phyloP scores from a whole-genome alignment of 92 coral and sea anemone genomes.

The Zoanthus gigantus region DNA sequence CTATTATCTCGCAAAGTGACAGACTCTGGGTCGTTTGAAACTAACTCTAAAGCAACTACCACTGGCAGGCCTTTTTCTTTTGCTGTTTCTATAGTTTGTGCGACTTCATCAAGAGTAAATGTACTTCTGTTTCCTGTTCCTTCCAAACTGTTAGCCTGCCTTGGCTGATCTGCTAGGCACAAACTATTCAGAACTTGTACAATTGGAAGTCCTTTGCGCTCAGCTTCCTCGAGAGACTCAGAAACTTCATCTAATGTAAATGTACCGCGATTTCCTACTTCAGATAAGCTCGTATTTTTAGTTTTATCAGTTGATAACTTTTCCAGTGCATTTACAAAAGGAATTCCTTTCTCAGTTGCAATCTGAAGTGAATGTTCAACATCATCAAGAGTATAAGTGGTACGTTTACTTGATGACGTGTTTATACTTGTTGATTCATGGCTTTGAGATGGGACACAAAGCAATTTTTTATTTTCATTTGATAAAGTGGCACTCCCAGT shows the following conservation, averaged over 20 bases:
- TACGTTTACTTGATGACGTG: slow-evolving; percentile 41
- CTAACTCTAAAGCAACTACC: slow-evolving; percentile 76
- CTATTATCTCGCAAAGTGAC: slow-evolving; percentile 14
- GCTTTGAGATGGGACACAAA: slow-evolving; percentile 4
- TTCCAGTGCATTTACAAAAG: slow-evolving; percentile 71
- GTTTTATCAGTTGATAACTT: slow-evolving; percentile 41
- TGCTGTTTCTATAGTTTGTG: slow-evolving; percentile 82
- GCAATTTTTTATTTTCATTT: background rate
- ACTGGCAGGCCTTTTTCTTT: slow-evolving; percentile 82
- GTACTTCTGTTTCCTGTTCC: slow-evolving; percentile 76
- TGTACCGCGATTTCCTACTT: slow-evolving; percentile 8
- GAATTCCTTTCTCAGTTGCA: slow-evolving; percentile 74
- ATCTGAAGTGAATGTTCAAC: slow-evolving; percentile 70
- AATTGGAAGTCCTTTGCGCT: slow-evolving; percentile 52
- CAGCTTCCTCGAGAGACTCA: slow-evolving; percentile 52
- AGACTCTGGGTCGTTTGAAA: slow-evolving; percentile 62
- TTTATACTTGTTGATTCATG: background rate
- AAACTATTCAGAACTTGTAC: slow-evolving; percentile 53
- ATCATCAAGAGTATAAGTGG: slow-evolving; percentile 77
- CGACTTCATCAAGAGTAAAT: slow-evolving; percentile 90
- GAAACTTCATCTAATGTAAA: slow-evolving; percentile 41
- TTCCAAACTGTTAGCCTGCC: background rate
- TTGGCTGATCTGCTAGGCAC: slow-evolving; percentile 19
- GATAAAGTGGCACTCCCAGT: background rate
- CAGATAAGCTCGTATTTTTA: background rate